Conservation (phyloP, 2,888 invertebrate genomes). For the Esperia sulphurella region DNA sequence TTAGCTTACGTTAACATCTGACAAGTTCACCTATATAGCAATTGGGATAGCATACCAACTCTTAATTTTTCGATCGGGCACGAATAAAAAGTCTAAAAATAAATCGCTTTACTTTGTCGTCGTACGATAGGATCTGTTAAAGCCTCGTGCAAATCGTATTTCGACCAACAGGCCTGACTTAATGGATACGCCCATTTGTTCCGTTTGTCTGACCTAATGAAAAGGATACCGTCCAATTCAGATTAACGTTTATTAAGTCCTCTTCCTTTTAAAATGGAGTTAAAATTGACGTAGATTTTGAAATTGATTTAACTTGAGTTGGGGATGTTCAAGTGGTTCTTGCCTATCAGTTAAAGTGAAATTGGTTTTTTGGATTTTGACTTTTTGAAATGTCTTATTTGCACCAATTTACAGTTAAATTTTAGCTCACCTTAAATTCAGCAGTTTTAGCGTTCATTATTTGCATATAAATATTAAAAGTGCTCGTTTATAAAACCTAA, state of each 20-base stretch:
- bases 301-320: background rate
- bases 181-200: slow-evolving; percentile 37
- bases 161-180: slow-evolving; percentile 18
- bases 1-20: background rate
- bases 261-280: slow-evolving; percentile 19
- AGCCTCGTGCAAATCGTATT: slow-evolving; percentile 23
- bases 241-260: slow-evolving; percentile 22
- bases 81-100: slow-evolving; percentile 13
- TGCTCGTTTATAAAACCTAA: too few species aligned
- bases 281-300: slow-evolving; percentile 2
- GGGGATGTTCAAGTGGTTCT: too few species aligned
- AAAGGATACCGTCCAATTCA: slow-evolving; percentile 28
- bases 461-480: too few species aligned
- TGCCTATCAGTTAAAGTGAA: background rate
- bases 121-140: slow-evolving; percentile 16
- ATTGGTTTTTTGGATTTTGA: too few species aligned
- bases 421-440: too few species aligned
- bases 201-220: slow-evolving; percentile 30
- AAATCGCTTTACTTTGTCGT: slow-evolving; percentile 20
- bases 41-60: too few species aligned
- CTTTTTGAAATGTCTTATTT: too few species aligned
- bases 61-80: background rate
- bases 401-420: too few species aligned
- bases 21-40: too few species aligned
- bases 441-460: too few species aligned